Base-by-base conservation (phyloP, 2,113 vertebrate species). In the Uria lomvia region DNA sequence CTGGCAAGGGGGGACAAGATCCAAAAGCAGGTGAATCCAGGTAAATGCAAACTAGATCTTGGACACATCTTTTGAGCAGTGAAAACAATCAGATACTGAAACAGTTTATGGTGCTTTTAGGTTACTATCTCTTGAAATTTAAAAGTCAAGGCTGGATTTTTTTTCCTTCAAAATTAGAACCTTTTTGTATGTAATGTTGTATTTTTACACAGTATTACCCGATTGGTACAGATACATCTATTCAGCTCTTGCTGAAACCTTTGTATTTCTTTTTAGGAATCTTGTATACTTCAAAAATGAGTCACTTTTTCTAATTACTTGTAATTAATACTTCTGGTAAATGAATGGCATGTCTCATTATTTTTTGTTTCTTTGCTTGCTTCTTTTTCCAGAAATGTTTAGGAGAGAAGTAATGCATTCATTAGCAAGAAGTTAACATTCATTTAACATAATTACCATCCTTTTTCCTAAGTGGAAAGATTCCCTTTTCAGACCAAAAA, bases 381-480 rank as follows among this genome's bases (percentile, higher is more conserved):
- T 86, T 52, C 87, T 88, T 92, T 38, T 92, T 90, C 50, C 47
- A 96, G 85, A 96, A 90, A 80, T 94, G 90, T 96, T 96, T 96
- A 88, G 90, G 74, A 94, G 90, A 93, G 45, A 92, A 88, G 55
- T 77, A 96, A 90, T 88, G 82, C 86, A 86, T 95, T 96, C 94
- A 96, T 96, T 97, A 97, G 67, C 88, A 93, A 96, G 59, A 96
- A 23, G 71, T 88, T 96, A 96, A 92, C 78, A 92, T 88, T 86
- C 82, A 95, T 93, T 96, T 96, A 93, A 80, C 2, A 3, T 97
- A 96, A 97, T 96, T 96, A 90, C 63, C 32, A 83, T 83, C 75
- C 47, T 90, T 96, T 94, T 80, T 92, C 81, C 63, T 80, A 62
- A 90, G 85, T 92, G 78, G 67, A 90, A 96, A 71, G 78, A 90